Percentiles rank a stretch among this genome's conserved stretches.
Conservation (phyloP, 1,140 invertebrate species). For the Cotesia glomerata region DNA sequence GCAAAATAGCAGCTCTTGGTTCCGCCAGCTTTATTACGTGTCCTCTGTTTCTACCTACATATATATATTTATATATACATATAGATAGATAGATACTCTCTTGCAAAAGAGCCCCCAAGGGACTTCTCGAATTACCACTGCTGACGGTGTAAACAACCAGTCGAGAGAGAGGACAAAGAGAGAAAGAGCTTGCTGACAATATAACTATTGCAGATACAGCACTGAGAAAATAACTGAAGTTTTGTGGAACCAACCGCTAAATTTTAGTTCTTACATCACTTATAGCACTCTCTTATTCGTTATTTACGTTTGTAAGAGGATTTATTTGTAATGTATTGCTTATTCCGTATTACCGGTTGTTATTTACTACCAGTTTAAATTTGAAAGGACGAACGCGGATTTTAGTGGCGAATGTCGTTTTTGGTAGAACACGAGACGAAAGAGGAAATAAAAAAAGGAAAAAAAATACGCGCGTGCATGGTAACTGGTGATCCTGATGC, state of each 20-base stretch:
- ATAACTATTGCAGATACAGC: conserved; percentile 15
- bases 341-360: no score
- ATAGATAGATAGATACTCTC: neutral
- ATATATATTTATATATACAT: no score
- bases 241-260: neutral
- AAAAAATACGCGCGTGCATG: conserved; percentile 37
- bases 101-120: conserved; percentile 15
- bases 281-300: no score
- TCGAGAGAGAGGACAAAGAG: neutral
- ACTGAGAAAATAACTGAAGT: conserved; percentile 2
- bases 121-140: conserved; percentile 34
- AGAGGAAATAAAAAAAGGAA: neutral
- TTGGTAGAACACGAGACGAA: neutral
- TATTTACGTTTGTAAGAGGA: no score
- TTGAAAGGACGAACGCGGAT: no score
- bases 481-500: conserved; percentile 32
- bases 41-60: neutral
- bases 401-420: neutral
- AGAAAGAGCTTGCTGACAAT: conserved; percentile 22
- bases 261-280: no score
- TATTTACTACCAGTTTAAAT: no score
- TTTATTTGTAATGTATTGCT: no score
- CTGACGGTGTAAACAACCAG: conserved; percentile 32
- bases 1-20: conserved; percentile 25
- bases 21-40: conserved; percentile 32